Evolutionary conservation across 2,113 vertebrate species (phyloP).

Genomic region (Sardina pilchardus): DNA sequence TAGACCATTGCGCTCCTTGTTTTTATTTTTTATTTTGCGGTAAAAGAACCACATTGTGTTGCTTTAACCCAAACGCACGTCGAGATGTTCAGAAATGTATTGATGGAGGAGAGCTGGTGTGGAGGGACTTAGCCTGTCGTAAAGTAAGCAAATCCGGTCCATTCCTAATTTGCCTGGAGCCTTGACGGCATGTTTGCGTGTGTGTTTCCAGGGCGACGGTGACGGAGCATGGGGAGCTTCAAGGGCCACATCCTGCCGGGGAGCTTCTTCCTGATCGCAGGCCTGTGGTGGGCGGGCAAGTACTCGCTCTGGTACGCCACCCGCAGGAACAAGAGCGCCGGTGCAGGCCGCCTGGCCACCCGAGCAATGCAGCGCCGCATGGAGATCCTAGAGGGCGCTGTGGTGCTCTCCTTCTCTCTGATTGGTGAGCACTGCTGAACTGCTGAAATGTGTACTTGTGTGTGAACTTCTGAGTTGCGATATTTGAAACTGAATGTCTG

Average conservation of each 20-base stretch:
- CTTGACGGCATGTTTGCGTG: background rate
- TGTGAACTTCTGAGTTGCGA: no score
- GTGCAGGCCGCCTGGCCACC: conserved; percentile 74
- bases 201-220: conserved; percentile 28
- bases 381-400: conserved; percentile 82
- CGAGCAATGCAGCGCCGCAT: conserved; percentile 79
- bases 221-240: conserved; percentile 84
- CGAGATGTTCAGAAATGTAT: no score
- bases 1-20: no score
- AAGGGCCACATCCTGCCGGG: conserved; percentile 92
- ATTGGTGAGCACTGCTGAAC: conserved; percentile 73
- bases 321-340: conserved; percentile 81
- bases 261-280: conserved; percentile 82
- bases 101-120: no score
- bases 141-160: no score
- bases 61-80: no score
- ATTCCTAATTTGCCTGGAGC: no score
- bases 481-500: background rate
- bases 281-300: conserved; percentile 92
- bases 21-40: no score
- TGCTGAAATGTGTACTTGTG: background rate
- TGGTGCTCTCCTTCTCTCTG: conserved; percentile 77
- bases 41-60: no score
- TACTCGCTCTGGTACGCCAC: conserved; percentile 80
- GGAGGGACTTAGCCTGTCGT: no score